These are phyloP conservation scores for Muscina levida DNA, from an alignment of 2,888 invertebrate genomes.

Conservation along the genomic window DNA sequence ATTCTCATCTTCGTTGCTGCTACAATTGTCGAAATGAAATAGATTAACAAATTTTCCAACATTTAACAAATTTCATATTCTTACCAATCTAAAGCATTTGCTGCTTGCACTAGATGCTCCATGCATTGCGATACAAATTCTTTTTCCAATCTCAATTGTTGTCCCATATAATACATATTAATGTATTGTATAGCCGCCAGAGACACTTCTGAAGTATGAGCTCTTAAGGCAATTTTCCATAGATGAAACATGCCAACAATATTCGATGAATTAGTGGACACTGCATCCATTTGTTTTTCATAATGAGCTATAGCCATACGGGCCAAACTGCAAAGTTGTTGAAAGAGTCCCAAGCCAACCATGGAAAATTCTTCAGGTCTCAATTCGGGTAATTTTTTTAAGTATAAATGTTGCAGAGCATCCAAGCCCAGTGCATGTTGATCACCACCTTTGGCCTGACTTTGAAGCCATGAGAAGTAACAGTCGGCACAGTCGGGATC, in stretches of 20 bases:
- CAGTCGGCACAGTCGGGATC: conserved; percentile 94
- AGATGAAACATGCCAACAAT: conserved; percentile 94
- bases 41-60: conserved; percentile 20
- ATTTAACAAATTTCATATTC: neutral
- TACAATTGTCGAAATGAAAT: neutral
- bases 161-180: conserved; percentile 96
- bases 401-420: conserved; percentile 91
- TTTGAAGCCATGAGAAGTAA: conserved; percentile 94
- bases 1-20: conserved; percentile 83
- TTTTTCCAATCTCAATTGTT: conserved; percentile 93
- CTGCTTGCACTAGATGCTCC: conserved; percentile 92
- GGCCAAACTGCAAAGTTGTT: conserved; percentile 93
- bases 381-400: conserved; percentile 92
- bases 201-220: conserved; percentile 95
- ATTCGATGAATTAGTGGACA: conserved; percentile 80
- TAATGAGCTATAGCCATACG: conserved; percentile 88
- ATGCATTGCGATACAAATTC: conserved; percentile 97
- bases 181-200: conserved; percentile 96
- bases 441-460: conserved; percentile 94
- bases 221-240: conserved; percentile 95
- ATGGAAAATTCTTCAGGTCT: conserved; percentile 94
- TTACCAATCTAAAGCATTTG: conserved; percentile 84
- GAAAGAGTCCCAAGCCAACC: conserved; percentile 94
- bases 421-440: conserved; percentile 94
- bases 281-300: conserved; percentile 80